phyloP scores from a whole-genome alignment of 2,113 vertebrate genomes.

The Ophthalmolycus amberensis region DNA sequence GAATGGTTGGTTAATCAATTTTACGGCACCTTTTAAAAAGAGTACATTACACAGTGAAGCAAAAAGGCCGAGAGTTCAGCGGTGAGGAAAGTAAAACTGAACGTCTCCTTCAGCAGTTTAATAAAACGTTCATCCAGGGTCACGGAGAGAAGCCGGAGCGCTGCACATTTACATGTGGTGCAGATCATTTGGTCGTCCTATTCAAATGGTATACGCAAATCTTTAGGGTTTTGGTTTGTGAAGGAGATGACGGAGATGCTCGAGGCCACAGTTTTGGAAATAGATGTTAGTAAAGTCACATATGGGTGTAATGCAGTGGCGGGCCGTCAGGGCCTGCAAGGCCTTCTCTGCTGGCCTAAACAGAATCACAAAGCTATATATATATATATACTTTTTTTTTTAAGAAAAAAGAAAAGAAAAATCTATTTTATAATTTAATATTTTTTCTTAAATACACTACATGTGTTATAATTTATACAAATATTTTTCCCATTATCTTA shows the following conservation, averaged over 20 bases:
- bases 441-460: too few relatives aligned
- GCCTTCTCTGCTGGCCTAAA: too few relatives aligned
- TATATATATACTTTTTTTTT: too few relatives aligned
- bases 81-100: background rate
- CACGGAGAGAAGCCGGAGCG: constrained; percentile 8
- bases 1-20: background rate
- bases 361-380: too few relatives aligned
- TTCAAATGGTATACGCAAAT: constrained; percentile 65
- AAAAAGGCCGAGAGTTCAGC: background rate
- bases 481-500: too few relatives aligned
- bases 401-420: too few relatives aligned
- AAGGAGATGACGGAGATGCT: too few relatives aligned
- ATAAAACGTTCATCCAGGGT: constrained; percentile 20
- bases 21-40: background rate
- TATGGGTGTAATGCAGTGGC: background rate
- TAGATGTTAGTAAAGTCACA: background rate
- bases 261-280: background rate
- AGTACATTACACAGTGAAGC: background rate
- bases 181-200: constrained; percentile 40
- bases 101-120: background rate
- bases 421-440: too few relatives aligned
- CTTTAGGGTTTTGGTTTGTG: too few relatives aligned
- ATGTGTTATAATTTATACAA: too few relatives aligned
- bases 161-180: constrained; percentile 57
- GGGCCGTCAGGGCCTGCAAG: too few relatives aligned